A percentile compares a stretch with the other conserved stretches of the same genome.
phyloP scores from a whole-genome alignment of 2,888 invertebrate genomes.

The Caenorhabditis plicata region DNA sequence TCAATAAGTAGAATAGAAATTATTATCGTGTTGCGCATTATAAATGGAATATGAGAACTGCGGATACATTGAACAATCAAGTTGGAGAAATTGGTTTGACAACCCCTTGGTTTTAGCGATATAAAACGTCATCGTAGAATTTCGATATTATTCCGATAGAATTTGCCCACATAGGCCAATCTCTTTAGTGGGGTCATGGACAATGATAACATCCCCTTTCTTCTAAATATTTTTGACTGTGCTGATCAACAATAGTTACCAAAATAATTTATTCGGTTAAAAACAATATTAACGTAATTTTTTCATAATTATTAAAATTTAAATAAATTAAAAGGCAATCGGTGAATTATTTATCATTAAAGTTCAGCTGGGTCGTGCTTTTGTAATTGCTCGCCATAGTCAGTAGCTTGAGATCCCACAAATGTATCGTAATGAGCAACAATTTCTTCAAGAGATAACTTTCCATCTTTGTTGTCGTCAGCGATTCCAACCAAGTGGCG shows the following conservation, averaged over 20 bases:
- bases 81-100: conserved; percentile 26
- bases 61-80: too few species aligned
- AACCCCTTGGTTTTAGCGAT: conserved; percentile 27
- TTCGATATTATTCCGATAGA: too few species aligned
- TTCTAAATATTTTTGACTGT: too few species aligned
- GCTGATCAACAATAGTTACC: too few species aligned
- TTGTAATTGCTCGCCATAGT: conserved; percentile 92
- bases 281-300: not conserved
- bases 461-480: conserved; percentile 86
- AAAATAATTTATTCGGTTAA: too few species aligned
- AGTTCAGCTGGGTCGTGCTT: conserved; percentile 77
- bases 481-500: conserved; percentile 92
- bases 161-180: too few species aligned
- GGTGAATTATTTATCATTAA: conserved; percentile 37
- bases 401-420: conserved; percentile 97
- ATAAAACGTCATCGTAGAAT: too few species aligned
- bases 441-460: conserved; percentile 84
- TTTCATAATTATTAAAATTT: conserved; percentile 2
- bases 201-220: too few species aligned
- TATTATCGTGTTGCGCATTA: not conserved
- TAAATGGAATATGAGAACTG: not conserved
- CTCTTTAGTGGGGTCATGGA: too few species aligned
- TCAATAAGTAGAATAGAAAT: conserved; percentile 34
- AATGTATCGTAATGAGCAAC: conserved; percentile 93
- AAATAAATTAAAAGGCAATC: conserved; percentile 6